These are phyloP conservation scores for Orycteropus afer DNA, from an alignment of 2,113 vertebrate species.

Conservation along the genomic window DNA sequence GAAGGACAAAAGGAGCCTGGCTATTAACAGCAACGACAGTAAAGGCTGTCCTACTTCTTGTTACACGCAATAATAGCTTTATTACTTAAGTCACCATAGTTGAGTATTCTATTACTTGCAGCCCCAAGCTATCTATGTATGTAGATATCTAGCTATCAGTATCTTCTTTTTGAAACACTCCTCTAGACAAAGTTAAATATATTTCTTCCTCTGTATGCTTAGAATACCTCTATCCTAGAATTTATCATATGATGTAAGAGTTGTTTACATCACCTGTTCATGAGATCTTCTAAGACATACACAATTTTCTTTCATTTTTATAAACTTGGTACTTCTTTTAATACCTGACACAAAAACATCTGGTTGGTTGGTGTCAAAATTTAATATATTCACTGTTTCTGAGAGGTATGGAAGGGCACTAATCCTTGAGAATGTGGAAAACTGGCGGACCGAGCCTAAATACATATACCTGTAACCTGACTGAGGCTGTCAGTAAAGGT, in stretches of 20 bases:
- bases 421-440: not conserved
- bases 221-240: not conserved
- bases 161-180: not conserved
- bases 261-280: not conserved
- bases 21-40: not conserved
- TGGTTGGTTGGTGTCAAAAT: not conserved
- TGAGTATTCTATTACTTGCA: not conserved
- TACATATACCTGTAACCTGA: not conserved
- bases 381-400: not conserved
- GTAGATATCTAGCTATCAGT: not conserved
- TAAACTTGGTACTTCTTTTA: not conserved
- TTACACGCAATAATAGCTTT: not conserved
- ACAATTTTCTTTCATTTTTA: not conserved
- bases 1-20: not conserved
- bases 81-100: not conserved
- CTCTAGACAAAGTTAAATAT: not conserved
- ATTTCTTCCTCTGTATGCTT: not conserved
- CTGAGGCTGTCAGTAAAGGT: not conserved
- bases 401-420: not conserved
- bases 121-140: not conserved
- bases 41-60: not conserved
- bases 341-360: not conserved
- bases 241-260: not conserved
- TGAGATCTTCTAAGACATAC: not conserved
- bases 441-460: not conserved